Percentiles rank a stretch among this genome's conserved stretches.
These are phyloP conservation scores for Cebidichthys violaceus DNA, from an alignment of 2,113 vertebrate genomes.

Conservation along the genomic window DNA sequence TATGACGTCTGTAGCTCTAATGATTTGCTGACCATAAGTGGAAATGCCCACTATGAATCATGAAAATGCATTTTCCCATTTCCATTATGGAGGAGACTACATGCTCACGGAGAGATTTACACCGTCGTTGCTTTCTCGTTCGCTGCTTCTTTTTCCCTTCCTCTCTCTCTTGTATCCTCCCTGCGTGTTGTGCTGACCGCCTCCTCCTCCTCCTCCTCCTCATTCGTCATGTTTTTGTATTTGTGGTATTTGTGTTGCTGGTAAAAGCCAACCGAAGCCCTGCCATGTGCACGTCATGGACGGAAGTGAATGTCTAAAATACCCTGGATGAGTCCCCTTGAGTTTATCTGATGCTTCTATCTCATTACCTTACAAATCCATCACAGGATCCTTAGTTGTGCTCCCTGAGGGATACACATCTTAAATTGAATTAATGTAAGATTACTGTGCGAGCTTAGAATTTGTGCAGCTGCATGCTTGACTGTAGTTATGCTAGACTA, in stretches of 20 bases:
- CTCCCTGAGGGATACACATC: constrained; percentile 43
- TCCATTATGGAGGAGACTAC: constrained; percentile 71
- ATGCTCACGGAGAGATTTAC: constrained; percentile 78
- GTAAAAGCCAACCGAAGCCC: constrained; percentile 20
- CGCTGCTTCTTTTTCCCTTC: constrained; percentile 31
- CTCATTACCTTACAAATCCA: constrained; percentile 67
- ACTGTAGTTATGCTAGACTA: constrained; percentile 48
- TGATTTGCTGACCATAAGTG: constrained; percentile 77
- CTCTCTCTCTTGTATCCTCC: constrained; percentile 13
- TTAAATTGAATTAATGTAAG: constrained; percentile 54
- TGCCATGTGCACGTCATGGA: constrained; percentile 8
- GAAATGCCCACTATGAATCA: constrained; percentile 82
- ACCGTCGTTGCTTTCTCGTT: constrained; percentile 59
- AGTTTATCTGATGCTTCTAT: constrained; percentile 46
- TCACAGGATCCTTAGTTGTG: constrained; percentile 41
- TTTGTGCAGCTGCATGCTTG: constrained; percentile 41
- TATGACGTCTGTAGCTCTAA: constrained; percentile 76
- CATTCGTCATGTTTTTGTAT: constrained; percentile 28
- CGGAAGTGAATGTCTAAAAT: constrained; percentile 25
- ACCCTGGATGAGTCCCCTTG: constrained; percentile 31
- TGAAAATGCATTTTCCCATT: constrained; percentile 78
- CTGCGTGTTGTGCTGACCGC: constrained; percentile 25
- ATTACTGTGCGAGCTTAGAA: constrained; percentile 42
- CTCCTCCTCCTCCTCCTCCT: constrained; percentile 3
- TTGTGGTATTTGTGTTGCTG: constrained; percentile 25